Conservation (phyloP, 2,797 vertebrate genomes). For the Xenopus petersii region DNA sequence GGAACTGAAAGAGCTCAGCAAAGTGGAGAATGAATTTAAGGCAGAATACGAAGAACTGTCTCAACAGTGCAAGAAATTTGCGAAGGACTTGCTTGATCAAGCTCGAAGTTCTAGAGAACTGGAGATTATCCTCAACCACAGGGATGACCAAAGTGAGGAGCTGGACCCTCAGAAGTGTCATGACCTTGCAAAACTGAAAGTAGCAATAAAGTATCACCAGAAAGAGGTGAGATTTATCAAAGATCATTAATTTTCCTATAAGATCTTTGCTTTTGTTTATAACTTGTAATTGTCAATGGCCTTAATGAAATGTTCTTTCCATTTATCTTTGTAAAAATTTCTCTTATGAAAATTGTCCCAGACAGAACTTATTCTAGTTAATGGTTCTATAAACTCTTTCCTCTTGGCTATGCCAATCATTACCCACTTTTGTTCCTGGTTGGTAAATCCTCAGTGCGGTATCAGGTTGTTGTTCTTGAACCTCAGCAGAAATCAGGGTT, state of each 20-base stretch:
- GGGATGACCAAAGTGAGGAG: conserved; percentile 92
- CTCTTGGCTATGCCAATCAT: no score
- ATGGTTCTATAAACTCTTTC: no score
- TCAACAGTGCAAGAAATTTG: conserved; percentile 94
- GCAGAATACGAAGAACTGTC: conserved; percentile 96
- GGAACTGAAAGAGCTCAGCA: conserved; percentile 96
- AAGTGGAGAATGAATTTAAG: conserved; percentile 96
- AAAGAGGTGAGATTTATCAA: conserved; percentile 70
- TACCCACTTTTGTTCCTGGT: background rate
- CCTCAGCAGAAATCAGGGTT: conserved; percentile 16
- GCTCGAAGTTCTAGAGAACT: conserved; percentile 89
- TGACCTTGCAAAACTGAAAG: conserved; percentile 93
- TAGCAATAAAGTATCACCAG: conserved; percentile 98
- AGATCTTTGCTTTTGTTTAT: no score
- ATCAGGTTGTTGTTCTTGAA: conserved; percentile 21
- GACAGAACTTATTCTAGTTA: no score
- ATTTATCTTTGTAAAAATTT: no score
- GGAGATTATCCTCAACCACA: conserved; percentile 94
- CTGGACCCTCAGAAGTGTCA: conserved; percentile 88
- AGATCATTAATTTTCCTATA: no score
- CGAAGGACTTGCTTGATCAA: conserved; percentile 95
- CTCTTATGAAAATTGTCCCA: no score
- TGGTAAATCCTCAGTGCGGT: conserved; percentile 16
- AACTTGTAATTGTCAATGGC: no score
- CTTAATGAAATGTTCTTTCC: no score